Evolutionary conservation across 1,140 invertebrate genomes (phyloP), one percentile per base, ranked within the genome.

Genomic region (Brachionus rotundiformis): DNA sequence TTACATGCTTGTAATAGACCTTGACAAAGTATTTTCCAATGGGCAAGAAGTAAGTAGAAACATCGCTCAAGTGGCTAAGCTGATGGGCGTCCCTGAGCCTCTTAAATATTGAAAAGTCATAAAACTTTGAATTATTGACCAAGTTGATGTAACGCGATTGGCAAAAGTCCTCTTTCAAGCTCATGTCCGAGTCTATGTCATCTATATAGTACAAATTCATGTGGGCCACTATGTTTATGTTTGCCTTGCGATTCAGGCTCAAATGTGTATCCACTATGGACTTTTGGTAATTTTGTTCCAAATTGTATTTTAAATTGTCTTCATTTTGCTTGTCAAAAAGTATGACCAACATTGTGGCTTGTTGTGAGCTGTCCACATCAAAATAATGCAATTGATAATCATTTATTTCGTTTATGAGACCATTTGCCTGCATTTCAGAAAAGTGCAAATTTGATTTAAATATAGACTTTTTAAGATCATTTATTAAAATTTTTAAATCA

Each of bases 371-470:
- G 2, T 59, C 19, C 19, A 27, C 19, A 13, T 79, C 54, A 41
- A 79, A 79, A 79, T 39, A 79, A n/a, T 79, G 76, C 33, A 79
- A 59, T 63, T 79, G 76, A 63, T 79, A 79, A n/a, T 79, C 76
- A 13, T 79, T 79, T 59, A 79, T 79, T 54, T 79, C 76, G 29
- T 63, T 63, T 4, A 79, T 36, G 4, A 59, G 47, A n/a, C 76
- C 76, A 33, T 39, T 25, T 3, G 47, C 25, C 13, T 44, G 68
- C 33, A 73, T 41, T 27, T 73, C 68, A 11, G 16, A 1, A 44
- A 44, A 44, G 36, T 73, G 39, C 41, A 73, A 73, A 73, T 73
- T 73, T 6, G 39, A 73, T n/a, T 73, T 73, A 16, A 44, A 44
- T 44, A 73, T 73, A 4, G 68, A 73, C 13, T 73, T 73, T 73